Base-by-base conservation (phyloP, 2,888 invertebrate species). In the Polydrusus pterygomalis region DNA sequence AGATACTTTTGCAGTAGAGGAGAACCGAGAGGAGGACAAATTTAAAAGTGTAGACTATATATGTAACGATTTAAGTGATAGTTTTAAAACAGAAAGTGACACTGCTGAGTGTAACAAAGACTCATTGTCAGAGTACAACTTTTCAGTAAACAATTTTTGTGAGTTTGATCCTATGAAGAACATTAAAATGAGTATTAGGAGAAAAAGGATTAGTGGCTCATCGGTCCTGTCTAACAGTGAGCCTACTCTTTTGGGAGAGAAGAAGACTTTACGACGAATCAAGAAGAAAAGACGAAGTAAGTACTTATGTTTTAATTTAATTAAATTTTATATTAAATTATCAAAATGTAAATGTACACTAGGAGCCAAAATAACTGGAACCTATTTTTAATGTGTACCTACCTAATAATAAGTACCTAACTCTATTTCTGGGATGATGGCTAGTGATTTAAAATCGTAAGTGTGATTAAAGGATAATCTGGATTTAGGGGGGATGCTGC, bases 131-230 rank as follows among this genome's bases (percentile, higher is more conserved):
- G 79, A 80, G 45, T 83, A 81, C 76, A 83, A 82, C 77, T 84
- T 83, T 80, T 79, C 82, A 11, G 78, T 84, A 11, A 79, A 83
- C 68, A 81, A 72, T 72, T 73, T 81, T 63, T 82, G 83, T 81
- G 84, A 85, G 65, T 83, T 84, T 74, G 86, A 86, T 80, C 83
- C 87, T 20, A 85, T 86, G 84, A 86, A 84, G 80, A 87, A 86
- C 81, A 81, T 88, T 75, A 86, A 84, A 80, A 87, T 87, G 86
- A 88, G 86, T 74, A 87, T 87, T 70, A 81, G 87, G 64, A 81
- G 87, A 74, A 88, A 88, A 80, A 78, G 88, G 68, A 80, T 87
- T 73, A 88, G 87, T 76, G 86, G 85, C 79, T 87, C 87, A n/a
- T 87, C 87, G 3, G 83, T 84, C 13, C 78, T 87, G 56, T 87